A percentile compares a stretch with the other conserved stretches of the same genome.
Conservation (phyloP, 2,113 vertebrate species). For the Channa argus region DNA sequence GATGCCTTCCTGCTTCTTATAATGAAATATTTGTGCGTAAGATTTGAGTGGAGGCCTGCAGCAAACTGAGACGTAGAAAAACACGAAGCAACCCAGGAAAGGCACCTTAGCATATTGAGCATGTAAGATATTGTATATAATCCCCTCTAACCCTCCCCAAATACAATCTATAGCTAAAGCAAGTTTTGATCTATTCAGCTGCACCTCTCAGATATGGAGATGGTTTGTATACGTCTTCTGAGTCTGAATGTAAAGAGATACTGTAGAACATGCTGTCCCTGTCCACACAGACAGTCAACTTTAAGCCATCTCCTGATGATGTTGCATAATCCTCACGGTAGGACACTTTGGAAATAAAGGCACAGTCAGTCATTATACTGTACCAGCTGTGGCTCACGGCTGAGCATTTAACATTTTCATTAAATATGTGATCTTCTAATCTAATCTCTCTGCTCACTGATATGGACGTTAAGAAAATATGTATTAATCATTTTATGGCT, state of each 20-base stretch:
- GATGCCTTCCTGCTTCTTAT: constrained; percentile 25
- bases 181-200: not conserved
- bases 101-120: not conserved
- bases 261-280: constrained; percentile 40
- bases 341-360: constrained; percentile 63
- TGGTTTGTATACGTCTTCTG: constrained; percentile 3
- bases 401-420: constrained; percentile 55
- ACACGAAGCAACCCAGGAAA: not conserved
- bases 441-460: constrained; percentile 15
- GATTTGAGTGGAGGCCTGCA: not conserved
- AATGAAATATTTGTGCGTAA: constrained; percentile 12
- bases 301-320: constrained; percentile 66
- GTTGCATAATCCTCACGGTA: constrained; percentile 72
- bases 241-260: constrained; percentile 40
- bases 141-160: not conserved
- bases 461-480: not conserved
- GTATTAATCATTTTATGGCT: no score
- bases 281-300: constrained; percentile 38
- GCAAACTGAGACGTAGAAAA: not conserved
- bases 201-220: not conserved
- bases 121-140: not conserved
- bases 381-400: constrained; percentile 9
- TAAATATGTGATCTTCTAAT: constrained; percentile 49
- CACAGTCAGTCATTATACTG: constrained; percentile 35
- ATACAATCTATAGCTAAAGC: not conserved